phyloP scores from a whole-genome alignment of 2,797 vertebrate genomes.

The Spinus pinus region DNA sequence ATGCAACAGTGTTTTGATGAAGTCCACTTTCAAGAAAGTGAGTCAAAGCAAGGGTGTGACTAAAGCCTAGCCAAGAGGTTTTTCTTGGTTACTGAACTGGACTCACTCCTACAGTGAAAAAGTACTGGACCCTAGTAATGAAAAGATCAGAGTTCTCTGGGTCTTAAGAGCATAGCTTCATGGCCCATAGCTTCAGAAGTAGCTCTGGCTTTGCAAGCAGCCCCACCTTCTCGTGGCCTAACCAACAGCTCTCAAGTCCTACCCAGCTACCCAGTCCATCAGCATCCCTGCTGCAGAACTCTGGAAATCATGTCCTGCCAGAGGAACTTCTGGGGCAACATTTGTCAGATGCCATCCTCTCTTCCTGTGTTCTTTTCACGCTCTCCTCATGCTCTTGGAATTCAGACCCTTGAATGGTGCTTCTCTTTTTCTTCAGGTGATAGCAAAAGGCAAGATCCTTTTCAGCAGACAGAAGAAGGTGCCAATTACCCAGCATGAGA shows the following conservation, averaged over 20 bases:
- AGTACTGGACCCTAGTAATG: background rate
- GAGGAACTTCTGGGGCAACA: background rate
- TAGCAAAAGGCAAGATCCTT: conserved; percentile 52
- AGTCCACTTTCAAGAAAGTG: background rate
- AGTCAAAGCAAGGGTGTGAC: background rate
- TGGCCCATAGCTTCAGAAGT: background rate
- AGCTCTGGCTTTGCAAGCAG: background rate
- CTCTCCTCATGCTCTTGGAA: background rate
- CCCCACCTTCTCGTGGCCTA: background rate
- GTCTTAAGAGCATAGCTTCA: background rate
- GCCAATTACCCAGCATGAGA: background rate
- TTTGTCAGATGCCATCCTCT: background rate
- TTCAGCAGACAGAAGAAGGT: conserved; percentile 43
- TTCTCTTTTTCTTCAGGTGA: conserved; percentile 41
- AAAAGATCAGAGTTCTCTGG: background rate
- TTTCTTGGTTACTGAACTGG: background rate
- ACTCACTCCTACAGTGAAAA: rapidly evolving
- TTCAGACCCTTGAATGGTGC: background rate
- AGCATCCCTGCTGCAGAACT: background rate
- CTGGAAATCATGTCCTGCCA: background rate
- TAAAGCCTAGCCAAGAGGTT: background rate
- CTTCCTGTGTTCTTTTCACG: background rate
- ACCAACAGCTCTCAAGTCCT: background rate
- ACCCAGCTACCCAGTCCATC: background rate
- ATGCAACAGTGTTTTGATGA: background rate